phyloP scores from a whole-genome alignment of 2,113 vertebrate species.

The Chaetodon auriga region DNA sequence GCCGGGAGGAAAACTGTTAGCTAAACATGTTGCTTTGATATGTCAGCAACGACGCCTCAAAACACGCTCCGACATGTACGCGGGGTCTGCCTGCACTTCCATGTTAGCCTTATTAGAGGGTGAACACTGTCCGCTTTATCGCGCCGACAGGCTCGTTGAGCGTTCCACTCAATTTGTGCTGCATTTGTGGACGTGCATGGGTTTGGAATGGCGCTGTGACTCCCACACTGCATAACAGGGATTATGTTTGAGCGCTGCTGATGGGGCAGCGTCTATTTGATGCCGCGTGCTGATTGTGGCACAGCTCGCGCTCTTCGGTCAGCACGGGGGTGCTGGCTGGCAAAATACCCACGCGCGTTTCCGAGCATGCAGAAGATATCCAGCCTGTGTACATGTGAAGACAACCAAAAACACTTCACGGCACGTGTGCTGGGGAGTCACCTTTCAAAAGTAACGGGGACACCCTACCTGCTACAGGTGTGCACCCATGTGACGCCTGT shows the following conservation, averaged over 20 bases:
- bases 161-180: conserved; percentile 30
- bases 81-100: neutral
- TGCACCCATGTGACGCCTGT: conserved; percentile 1
- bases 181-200: conserved; percentile 56
- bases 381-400: no score
- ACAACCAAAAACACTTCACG: neutral
- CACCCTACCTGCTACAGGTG: neutral
- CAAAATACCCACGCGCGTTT: neutral
- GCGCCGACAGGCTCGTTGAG: neutral
- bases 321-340: neutral
- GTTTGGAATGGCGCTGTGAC: conserved; percentile 47
- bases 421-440: neutral
- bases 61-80: neutral
- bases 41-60: neutral
- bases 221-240: conserved; percentile 47
- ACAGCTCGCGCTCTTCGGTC: neutral
- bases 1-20: neutral
- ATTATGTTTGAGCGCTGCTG: conserved; percentile 51
- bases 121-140: neutral
- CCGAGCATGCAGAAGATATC: no score
- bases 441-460: neutral
- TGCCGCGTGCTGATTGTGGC: conserved; percentile 39
- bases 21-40: conserved; percentile 14
- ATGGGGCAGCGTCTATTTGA: conserved; percentile 43
- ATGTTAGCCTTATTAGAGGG: neutral